These are phyloP conservation scores for Rhabditoides inermis DNA, from an alignment of 2,888 invertebrate species.

Conservation along the genomic window DNA sequence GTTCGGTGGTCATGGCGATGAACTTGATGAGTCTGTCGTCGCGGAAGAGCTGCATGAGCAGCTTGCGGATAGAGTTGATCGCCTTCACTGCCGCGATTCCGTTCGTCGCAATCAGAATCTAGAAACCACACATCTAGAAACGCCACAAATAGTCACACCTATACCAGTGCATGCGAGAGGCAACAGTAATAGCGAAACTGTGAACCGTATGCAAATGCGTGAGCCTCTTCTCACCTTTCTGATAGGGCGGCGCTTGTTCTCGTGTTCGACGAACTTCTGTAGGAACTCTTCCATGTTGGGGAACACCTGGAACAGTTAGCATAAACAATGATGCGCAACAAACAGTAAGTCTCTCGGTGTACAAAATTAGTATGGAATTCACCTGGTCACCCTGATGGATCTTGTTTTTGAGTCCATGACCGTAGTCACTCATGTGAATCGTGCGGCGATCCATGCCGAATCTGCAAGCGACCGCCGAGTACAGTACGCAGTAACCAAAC, in stretches of 20 bases:
- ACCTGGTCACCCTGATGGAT: conserved; percentile 14
- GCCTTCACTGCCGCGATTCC: conserved; percentile 51
- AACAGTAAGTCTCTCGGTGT: too few species aligned
- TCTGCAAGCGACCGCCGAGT: too few species aligned
- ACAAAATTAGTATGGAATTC: conserved; percentile 14
- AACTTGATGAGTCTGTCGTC: conserved; percentile 46
- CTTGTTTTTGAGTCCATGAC: too few species aligned
- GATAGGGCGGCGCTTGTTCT: conserved; percentile 33
- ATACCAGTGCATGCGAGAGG: neutral
- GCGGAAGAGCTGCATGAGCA: conserved; percentile 35
- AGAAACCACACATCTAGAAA: conserved; percentile 7
- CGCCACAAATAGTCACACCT: neutral
- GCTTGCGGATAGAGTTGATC: conserved; percentile 41
- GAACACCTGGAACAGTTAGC: too few species aligned
- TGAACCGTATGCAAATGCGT: neutral
- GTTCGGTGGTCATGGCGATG: conserved; percentile 46
- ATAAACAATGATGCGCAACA: too few species aligned
- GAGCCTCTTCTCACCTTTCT: conserved; percentile 25
- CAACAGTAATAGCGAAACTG: neutral
- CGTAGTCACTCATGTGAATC: too few species aligned
- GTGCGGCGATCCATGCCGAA: too few species aligned
- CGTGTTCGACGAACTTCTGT: conserved; percentile 23
- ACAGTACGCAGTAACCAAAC: too few species aligned
- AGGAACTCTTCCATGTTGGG: conserved; percentile 37
- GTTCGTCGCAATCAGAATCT: conserved; percentile 50